Evolutionary conservation across 2,888 invertebrate species (phyloP).

Genomic region (Acronicta leporina): DNA sequence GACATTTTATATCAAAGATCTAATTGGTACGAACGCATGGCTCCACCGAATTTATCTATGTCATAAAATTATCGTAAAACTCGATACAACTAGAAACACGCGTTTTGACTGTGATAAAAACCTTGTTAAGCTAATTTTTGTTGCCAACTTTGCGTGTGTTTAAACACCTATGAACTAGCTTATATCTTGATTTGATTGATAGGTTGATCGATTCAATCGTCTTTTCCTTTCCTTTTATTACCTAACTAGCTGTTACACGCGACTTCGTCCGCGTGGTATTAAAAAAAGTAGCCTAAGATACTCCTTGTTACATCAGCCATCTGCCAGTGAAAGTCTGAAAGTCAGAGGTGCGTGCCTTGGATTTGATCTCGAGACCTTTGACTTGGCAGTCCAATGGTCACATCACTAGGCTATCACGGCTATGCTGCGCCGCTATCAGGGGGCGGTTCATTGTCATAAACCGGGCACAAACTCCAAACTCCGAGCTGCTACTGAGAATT

Average conservation of each 20-base stretch:
- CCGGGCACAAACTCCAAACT: too few relatives aligned
- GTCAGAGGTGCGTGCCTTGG: too few relatives aligned
- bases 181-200: neutral
- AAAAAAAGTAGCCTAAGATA: too few relatives aligned
- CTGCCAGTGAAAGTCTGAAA: too few relatives aligned
- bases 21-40: conserved; percentile 73
- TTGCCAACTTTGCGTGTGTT: conserved; percentile 21
- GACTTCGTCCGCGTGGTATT: too few relatives aligned
- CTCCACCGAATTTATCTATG: conserved; percentile 66
- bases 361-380: too few relatives aligned
- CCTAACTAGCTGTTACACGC: neutral
- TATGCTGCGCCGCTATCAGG: too few relatives aligned
- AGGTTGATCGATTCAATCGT: neutral
- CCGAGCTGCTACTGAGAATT: too few relatives aligned
- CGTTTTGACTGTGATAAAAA: conserved; percentile 57
- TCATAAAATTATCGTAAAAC: conserved; percentile 81
- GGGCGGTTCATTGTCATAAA: too few relatives aligned
- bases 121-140: conserved; percentile 37
- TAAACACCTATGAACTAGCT: neutral
- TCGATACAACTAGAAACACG: conserved; percentile 66
- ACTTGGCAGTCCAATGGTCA: too few relatives aligned
- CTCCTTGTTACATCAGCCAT: too few relatives aligned
- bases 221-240: conserved; percentile 3
- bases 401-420: too few relatives aligned
- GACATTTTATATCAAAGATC: conserved; percentile 70